Base-by-base conservation (phyloP, 1,140 invertebrate genomes). In the Dendrolimus punctatus region DNA sequence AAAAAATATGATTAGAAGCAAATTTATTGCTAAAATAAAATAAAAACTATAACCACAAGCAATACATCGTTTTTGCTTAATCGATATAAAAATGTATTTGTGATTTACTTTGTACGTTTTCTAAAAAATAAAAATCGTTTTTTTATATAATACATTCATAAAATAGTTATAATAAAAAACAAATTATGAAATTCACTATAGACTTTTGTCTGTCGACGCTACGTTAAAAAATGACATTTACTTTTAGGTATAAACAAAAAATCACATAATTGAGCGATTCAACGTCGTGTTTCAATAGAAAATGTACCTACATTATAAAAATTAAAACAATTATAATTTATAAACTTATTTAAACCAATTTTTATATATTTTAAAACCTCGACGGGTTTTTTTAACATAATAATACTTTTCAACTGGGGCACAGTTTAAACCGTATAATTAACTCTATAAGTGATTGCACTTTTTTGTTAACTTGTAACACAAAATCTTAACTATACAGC, bases 1-100 rank as follows among this genome's bases (percentile, higher is more conserved):
- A 76, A 68, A 59, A 84, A 85, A 85, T 75, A 66, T 82, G 69
- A 81, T 72, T 85, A 84, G 80, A 85, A 86, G 84, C 85, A 85
- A 85, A 78, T 88, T 88, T 87, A 87, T 87, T 88, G 85, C 87
- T 87, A 88, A 85, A 73, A 85, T 74, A 76, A 86, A 85, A 84
- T 78, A 78, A 81, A 73, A 84, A 75, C 73, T 81, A 80, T 83
- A 82, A 82, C 79, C 76, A 69, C 65, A 73, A 84, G 74, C 74
- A 78, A 82, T 79, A 83, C 76, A 76, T 66, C 23, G 23, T 23
- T 68, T 72, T 74, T 73, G 75, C 75, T 78, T 73, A 70, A 70
- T 71, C 60, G 68, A 50, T 76, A 71, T 64, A 52, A 58, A n/a
- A 38, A 51, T 8, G 50, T 42, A 63, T 71, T 71, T 68, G 65